These are phyloP conservation scores for Calameuta pallipes DNA, from an alignment of 2,888 invertebrate genomes.

Conservation along the genomic window DNA sequence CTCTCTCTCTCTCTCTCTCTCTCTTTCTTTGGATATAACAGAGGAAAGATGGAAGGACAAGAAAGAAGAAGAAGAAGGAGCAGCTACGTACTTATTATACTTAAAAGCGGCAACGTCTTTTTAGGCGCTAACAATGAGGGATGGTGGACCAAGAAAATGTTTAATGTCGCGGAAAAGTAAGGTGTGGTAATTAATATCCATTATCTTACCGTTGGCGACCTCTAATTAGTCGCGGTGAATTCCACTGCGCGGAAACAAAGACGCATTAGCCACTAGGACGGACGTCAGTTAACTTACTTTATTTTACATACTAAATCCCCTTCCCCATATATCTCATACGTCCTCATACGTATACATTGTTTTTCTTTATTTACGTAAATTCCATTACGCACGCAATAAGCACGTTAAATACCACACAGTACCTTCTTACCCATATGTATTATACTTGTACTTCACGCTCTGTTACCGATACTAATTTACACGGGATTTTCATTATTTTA, in stretches of 20 bases:
- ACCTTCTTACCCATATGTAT: no score
- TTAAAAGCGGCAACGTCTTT: constrained; percentile 57
- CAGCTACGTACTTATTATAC: constrained; percentile 53
- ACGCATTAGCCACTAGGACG: constrained; percentile 50
- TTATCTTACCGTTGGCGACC: constrained; percentile 58
- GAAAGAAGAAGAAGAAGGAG: constrained; percentile 12
- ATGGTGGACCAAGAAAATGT: constrained; percentile 62
- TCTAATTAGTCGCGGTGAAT: constrained; percentile 55
- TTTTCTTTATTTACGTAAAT: no score
- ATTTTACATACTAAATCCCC: no score
- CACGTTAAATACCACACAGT: no score
- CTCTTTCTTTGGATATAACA: not conserved
- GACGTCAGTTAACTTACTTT: not conserved
- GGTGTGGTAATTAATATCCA: constrained; percentile 64
- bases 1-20: no score
- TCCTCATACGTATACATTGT: no score
- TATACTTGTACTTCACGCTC: no score
- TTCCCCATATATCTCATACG: no score
- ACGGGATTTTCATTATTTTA: no score
- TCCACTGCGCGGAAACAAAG: constrained; percentile 52
- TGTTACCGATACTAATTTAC: no score
- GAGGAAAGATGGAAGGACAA: constrained; percentile 21
- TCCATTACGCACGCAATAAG: no score
- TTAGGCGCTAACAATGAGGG: constrained; percentile 65
- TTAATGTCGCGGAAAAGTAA: constrained; percentile 64